A percentile compares a stretch with the other conserved stretches of the same genome.
These are phyloP conservation scores for Phyllostomus hastatus DNA, from an alignment of 2,113 vertebrate genomes.

Conservation along the genomic window DNA sequence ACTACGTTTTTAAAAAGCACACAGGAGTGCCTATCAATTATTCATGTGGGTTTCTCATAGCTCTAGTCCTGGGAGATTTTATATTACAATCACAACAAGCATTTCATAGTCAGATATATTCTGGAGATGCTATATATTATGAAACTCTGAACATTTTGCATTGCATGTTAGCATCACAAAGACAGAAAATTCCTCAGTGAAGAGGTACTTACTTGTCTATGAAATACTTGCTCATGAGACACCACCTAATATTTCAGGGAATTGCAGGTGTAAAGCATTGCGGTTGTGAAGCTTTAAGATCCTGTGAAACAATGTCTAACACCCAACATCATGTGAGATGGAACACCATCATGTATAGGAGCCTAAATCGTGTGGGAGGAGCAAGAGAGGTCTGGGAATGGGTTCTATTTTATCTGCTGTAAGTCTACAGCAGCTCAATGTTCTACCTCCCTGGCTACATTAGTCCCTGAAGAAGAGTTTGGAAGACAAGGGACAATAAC, in stretches of 20 bases:
- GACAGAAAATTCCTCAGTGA: background rate
- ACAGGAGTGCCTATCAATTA: background rate
- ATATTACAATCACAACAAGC: background rate
- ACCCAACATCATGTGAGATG: too few species aligned
- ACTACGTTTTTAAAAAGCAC: background rate
- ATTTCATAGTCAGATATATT: background rate
- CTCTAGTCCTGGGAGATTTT: background rate
- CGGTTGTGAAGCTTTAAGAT: background rate
- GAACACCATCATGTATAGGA: rapidly evolving
- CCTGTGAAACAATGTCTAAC: background rate
- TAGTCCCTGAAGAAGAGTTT: background rate
- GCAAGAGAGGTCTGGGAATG: background rate
- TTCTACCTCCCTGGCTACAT: background rate
- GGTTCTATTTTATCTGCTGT: background rate
- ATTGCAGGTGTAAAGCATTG: background rate
- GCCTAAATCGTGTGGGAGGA: background rate
- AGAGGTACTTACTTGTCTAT: background rate
- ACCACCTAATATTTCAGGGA: background rate
- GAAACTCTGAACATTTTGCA: background rate
- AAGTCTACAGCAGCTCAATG: background rate
- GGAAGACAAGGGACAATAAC: background rate
- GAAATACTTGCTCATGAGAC: background rate
- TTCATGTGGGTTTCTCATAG: background rate
- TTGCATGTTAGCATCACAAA: background rate
- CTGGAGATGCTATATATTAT: background rate